These are phyloP conservation scores for Ricordea florida DNA, from an alignment of 92 coral and sea anemone genomes.

Conservation along the genomic window DNA sequence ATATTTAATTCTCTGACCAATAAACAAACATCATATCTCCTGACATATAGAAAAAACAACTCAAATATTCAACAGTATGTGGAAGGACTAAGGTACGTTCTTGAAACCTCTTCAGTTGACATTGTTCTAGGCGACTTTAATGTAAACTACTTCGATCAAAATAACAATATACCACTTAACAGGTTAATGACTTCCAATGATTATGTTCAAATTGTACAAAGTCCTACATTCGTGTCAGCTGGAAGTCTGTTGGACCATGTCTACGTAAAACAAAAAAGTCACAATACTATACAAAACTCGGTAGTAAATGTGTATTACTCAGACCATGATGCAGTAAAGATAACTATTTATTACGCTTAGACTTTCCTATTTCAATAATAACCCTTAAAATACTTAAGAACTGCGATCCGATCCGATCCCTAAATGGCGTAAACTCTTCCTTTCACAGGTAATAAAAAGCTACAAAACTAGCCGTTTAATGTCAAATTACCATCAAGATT, in stretches of 20 bases:
- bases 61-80: constrained; percentile 14
- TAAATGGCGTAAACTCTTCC: too few relatives aligned
- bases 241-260: constrained; percentile 19
- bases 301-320: constrained; percentile 4
- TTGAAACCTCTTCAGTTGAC: not conserved
- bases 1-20: not conserved
- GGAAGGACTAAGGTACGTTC: not conserved
- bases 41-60: constrained; percentile 11
- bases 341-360: not conserved
- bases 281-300: not conserved
- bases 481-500: too few relatives aligned
- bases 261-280: not conserved
- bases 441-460: too few relatives aligned
- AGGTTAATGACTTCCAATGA: not conserved
- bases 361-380: too few relatives aligned
- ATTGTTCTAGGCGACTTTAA: not conserved
- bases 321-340: constrained; percentile 20
- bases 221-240: constrained; percentile 6
- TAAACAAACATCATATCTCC: not conserved
- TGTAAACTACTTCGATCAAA: constrained; percentile 2
- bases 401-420: too few relatives aligned
- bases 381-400: too few relatives aligned
- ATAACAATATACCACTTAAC: not conserved
- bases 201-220: not conserved
- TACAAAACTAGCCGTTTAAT: too few relatives aligned